phyloP scores from a whole-genome alignment of 2,113 vertebrate genomes.

The Calypte anna region DNA sequence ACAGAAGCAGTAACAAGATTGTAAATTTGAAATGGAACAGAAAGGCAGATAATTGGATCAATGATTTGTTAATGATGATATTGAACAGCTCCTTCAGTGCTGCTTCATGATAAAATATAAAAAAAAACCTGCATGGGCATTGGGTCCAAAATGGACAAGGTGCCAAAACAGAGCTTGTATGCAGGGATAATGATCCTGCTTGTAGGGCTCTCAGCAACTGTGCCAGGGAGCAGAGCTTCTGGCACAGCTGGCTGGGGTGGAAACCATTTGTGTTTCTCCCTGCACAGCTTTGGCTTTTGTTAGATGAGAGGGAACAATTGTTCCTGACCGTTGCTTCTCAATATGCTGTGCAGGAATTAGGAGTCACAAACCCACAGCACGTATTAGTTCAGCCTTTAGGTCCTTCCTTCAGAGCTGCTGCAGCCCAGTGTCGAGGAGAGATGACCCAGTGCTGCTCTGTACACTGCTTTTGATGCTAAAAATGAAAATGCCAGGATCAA shows the following conservation, averaged over 20 bases:
- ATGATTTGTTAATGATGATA: slow-evolving; percentile 77
- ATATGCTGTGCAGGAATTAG: background rate
- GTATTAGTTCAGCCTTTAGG: background rate
- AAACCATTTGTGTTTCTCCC: background rate
- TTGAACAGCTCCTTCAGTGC: slow-evolving; percentile 75
- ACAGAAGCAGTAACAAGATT: slow-evolving; percentile 38
- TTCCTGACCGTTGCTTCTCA: background rate
- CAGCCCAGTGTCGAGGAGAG: background rate
- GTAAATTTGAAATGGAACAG: slow-evolving; percentile 77
- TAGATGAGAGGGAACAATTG: background rate
- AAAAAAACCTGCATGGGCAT: background rate
- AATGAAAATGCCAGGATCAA: background rate
- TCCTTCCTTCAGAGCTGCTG: background rate
- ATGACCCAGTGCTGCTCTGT: background rate
- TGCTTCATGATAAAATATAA: slow-evolving; percentile 54
- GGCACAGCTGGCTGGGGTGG: background rate
- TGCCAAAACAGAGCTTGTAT: background rate
- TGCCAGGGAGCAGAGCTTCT: background rate
- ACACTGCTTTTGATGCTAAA: background rate
- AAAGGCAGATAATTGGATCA: slow-evolving; percentile 78
- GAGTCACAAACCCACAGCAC: background rate
- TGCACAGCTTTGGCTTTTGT: background rate
- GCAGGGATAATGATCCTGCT: background rate
- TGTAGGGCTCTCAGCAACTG: background rate
- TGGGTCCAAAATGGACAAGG: background rate